Evolutionary conservation across 2,797 vertebrate species (phyloP), one percentile per base, ranked within the genome.

Genomic region (Molothrus aeneus): DNA sequence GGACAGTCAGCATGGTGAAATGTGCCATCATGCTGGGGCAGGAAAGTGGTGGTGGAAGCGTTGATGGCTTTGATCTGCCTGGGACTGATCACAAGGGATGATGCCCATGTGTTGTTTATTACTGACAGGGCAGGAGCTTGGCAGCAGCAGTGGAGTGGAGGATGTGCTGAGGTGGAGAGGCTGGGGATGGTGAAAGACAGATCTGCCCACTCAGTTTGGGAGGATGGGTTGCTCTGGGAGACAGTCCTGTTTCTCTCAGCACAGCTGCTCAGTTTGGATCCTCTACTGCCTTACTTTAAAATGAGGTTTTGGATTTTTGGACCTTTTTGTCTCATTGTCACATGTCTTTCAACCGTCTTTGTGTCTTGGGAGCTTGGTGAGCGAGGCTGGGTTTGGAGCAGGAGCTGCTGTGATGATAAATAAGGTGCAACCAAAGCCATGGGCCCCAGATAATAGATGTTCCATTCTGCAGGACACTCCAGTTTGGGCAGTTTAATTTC

Each of bases 391-490:
- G n/a, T 54, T 75, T 94, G 54, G 80, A 65, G 53, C 51, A 93
- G 47, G 31, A 86, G 31, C 48, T 83, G 47, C 66, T 81, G 1
- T 72, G 51, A 90, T 59, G 95, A 96, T 91, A 81, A 88, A 97
- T 86, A 87, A 34, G 7, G 56, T 79, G 60, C 81, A 88, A n/a
- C 60, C 51, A 22, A 94, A 89, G 75, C 94, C 47, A 17, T 21
- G 72, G 73, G 80, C 87, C 80, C 73, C 63, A 63, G 79, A 92
- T 97, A 97, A 97, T 42, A 86, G 91, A 97, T 97, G 94, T 90
- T 96, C 86, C 78, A 56, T 94, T 95, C 92, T 3, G 5, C 50
- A 80, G 93, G 83, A 91, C 29, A n/a, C 88, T 54, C 87, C 60
- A 26, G 6, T 93, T 93, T 89, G 85, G 89, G 91, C 56, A 87